These are phyloP conservation scores for Parauchenoglanis punctatus DNA, from an alignment of 2,797 vertebrate species.

Conservation along the genomic window DNA sequence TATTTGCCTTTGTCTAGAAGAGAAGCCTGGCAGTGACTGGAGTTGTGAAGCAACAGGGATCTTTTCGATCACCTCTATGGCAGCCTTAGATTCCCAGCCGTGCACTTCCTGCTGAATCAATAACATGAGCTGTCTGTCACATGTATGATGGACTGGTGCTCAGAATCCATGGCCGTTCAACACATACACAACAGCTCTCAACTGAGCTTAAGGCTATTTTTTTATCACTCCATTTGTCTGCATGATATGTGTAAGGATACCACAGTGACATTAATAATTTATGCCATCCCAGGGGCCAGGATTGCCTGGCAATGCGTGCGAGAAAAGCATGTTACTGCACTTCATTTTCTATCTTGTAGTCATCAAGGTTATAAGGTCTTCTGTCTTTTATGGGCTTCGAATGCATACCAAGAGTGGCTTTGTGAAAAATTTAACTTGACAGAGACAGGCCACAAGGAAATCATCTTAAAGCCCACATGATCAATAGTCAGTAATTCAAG, in stretches of 20 bases:
- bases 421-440: not conserved
- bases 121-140: constrained; percentile 56
- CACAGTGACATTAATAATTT: constrained; percentile 56
- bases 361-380: constrained; percentile 34
- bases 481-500: constrained; percentile 36
- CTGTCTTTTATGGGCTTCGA: not conserved
- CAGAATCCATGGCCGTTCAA: constrained; percentile 40
- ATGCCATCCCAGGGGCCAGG: constrained; percentile 35
- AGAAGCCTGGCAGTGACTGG: constrained; percentile 45
- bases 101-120: constrained; percentile 56
- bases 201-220: constrained; percentile 55
- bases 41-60: constrained; percentile 55
- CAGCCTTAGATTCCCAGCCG: constrained; percentile 50
- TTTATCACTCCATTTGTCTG: constrained; percentile 55
- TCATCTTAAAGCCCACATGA: constrained; percentile 4
- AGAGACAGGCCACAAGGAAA: constrained; percentile 38
- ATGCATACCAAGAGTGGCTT: not conserved
- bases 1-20: constrained; percentile 44
- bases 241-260: constrained; percentile 56
- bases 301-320: constrained; percentile 43
- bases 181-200: constrained; percentile 40
- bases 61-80: constrained; percentile 54
- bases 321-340: constrained; percentile 43
- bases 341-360: constrained; percentile 44
- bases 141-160: constrained; percentile 49